Conservation (phyloP, 1,140 invertebrate genomes). For the Ips nitidus region DNA sequence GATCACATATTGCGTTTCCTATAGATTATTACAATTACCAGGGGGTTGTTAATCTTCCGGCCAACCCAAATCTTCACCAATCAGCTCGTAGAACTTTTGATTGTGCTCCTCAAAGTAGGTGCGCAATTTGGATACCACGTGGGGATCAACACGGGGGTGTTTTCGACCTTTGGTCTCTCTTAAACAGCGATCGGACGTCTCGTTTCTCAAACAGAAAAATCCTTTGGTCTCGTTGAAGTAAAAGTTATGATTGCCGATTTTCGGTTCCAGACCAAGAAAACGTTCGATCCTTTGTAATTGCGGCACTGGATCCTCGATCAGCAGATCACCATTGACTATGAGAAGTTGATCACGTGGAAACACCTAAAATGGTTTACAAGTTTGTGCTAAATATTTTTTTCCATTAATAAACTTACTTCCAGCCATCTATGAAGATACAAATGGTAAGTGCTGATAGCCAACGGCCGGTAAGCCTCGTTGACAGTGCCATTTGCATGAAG, state of each 20-base stretch:
- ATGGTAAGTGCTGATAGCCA: constrained; percentile 82
- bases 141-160: constrained; percentile 84
- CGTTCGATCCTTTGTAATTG: constrained; percentile 86
- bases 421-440: constrained; percentile 68
- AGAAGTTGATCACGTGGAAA: constrained; percentile 90
- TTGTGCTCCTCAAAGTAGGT: constrained; percentile 95
- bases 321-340: constrained; percentile 91
- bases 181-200: constrained; percentile 86
- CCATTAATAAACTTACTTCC: constrained; percentile 14
- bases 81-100: constrained; percentile 90
- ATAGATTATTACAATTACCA: background rate
- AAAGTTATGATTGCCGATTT: constrained; percentile 86
- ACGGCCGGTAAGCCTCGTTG: constrained; percentile 73
- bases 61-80: constrained; percentile 91
- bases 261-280: constrained; percentile 80
- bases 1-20: background rate
- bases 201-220: constrained; percentile 91
- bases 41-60: constrained; percentile 65
- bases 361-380: constrained; percentile 57
- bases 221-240: constrained; percentile 97
- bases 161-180: constrained; percentile 92
- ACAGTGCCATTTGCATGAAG: constrained; percentile 77
- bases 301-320: constrained; percentile 92
- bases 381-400: background rate
- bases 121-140: constrained; percentile 82